Evolutionary conservation across 2,888 invertebrate species (phyloP).

Genomic region (Philaethria dido): DNA sequence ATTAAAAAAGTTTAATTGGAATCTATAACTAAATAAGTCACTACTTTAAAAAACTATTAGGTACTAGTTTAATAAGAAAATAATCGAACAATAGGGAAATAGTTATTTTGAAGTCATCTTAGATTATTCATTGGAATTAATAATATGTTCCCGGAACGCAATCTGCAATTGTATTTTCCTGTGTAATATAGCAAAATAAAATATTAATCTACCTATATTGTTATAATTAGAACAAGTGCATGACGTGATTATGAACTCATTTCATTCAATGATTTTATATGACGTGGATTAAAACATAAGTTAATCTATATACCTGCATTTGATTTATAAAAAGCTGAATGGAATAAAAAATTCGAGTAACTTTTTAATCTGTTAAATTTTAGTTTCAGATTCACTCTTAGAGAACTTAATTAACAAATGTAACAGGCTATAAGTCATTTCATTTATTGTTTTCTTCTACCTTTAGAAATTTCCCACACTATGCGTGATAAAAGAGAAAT

Average conservation of each 20-base stretch:
- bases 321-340: background rate
- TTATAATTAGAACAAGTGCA: constrained; percentile 11
- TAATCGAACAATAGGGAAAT: constrained; percentile 15
- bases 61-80: background rate
- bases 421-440: no score
- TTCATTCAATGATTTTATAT: background rate
- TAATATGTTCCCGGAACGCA: constrained; percentile 14
- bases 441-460: no score
- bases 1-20: no score
- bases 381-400: no score
- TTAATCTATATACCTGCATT: background rate
- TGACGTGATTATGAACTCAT: constrained; percentile 12
- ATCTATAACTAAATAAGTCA: no score
- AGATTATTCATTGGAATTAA: constrained; percentile 42
- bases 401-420: no score
- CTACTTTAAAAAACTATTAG: no score
- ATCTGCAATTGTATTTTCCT: constrained; percentile 38
- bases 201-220: background rate
- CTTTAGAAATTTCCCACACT: no score
- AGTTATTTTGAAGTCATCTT: constrained; percentile 39
- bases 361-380: no score
- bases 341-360: no score
- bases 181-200: constrained; percentile 17
- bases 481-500: no score
- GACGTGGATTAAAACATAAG: background rate